A percentile compares a stretch with the other conserved stretches of the same genome.
These are phyloP conservation scores for Zosterops lateralis DNA, from an alignment of 2,113 vertebrate genomes.

Conservation along the genomic window DNA sequence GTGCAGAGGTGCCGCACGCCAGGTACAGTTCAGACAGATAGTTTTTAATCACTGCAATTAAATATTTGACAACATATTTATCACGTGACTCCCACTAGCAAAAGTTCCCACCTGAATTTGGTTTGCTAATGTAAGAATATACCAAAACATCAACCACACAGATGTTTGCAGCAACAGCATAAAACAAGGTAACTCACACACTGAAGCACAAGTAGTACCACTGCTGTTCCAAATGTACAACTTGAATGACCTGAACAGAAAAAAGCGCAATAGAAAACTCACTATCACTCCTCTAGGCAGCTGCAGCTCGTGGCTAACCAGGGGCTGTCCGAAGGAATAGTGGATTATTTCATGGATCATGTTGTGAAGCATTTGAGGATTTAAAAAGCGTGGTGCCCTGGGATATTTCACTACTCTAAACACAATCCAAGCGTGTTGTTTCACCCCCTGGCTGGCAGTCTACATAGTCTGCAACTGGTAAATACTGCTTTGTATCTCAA, in stretches of 20 bases:
- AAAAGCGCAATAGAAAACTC: slow-evolving; percentile 71
- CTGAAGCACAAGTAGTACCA: slow-evolving; percentile 59
- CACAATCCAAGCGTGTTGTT: background rate
- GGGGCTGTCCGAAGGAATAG: slow-evolving; percentile 17
- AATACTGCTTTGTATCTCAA: background rate
- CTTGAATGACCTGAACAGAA: slow-evolving; percentile 45
- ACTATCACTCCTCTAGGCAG: slow-evolving; percentile 14
- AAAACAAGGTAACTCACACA: slow-evolving; percentile 65
- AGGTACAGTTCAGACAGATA: slow-evolving; percentile 48
- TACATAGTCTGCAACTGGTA: background rate
- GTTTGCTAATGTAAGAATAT: slow-evolving; percentile 56
- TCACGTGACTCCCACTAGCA: slow-evolving; percentile 52
- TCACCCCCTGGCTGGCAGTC: background rate
- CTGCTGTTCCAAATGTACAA: slow-evolving; percentile 62
- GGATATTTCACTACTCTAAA: background rate
- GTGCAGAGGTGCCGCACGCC: slow-evolving; percentile 6
- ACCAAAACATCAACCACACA: slow-evolving; percentile 45
- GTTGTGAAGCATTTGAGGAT: slow-evolving; percentile 21
- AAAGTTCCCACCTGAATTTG: background rate
- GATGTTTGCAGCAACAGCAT: slow-evolving; percentile 64
- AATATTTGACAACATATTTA: slow-evolving; percentile 29
- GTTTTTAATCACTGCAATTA: slow-evolving; percentile 40
- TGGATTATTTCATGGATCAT: slow-evolving; percentile 21
- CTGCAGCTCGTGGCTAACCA: slow-evolving; percentile 38
- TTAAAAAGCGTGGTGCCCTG: background rate